Percentiles rank a stretch among this genome's conserved stretches.
These are phyloP conservation scores for Rhynchonema sp. DNA, from an alignment of 2,888 invertebrate genomes.

Conservation along the genomic window DNA sequence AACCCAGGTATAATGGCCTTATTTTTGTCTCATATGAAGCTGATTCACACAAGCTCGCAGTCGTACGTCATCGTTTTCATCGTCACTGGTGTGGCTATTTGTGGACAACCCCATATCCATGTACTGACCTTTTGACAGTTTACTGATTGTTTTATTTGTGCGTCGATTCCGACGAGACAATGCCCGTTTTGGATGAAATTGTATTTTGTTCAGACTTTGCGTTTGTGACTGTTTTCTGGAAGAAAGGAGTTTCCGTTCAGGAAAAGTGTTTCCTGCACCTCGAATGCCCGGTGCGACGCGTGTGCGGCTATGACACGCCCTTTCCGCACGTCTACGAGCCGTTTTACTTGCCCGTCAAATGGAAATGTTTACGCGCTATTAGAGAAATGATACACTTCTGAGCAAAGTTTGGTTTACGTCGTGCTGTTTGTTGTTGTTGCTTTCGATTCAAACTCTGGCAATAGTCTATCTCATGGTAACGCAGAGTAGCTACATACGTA, in stretches of 20 bases:
- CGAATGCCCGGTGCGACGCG: slow-evolving; percentile 72
- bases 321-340: slow-evolving; percentile 91
- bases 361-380: slow-evolving; percentile 67
- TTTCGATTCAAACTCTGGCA: too few species aligned
- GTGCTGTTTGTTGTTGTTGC: too few species aligned
- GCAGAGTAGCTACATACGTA: too few species aligned
- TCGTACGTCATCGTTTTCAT: too few species aligned
- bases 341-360: slow-evolving; percentile 82
- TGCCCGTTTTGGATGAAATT: background rate
- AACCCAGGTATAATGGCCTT: too few species aligned
- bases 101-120: too few species aligned
- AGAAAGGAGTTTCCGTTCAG: slow-evolving; percentile 41
- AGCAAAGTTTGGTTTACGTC: too few species aligned
- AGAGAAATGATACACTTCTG: slow-evolving; percentile 50
- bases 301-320: slow-evolving; percentile 88
- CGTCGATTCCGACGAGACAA: too few species aligned
- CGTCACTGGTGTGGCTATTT: too few species aligned
- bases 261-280: slow-evolving; percentile 79
- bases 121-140: background rate
- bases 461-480: too few species aligned
- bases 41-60: too few species aligned
- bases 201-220: background rate
- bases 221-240: background rate
- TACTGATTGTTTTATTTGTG: background rate
- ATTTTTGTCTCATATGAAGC: too few species aligned